Evolutionary conservation across 1,140 invertebrate species (phyloP), one percentile per base, ranked within the genome.

Genomic region (Notospermus geniculatus): DNA sequence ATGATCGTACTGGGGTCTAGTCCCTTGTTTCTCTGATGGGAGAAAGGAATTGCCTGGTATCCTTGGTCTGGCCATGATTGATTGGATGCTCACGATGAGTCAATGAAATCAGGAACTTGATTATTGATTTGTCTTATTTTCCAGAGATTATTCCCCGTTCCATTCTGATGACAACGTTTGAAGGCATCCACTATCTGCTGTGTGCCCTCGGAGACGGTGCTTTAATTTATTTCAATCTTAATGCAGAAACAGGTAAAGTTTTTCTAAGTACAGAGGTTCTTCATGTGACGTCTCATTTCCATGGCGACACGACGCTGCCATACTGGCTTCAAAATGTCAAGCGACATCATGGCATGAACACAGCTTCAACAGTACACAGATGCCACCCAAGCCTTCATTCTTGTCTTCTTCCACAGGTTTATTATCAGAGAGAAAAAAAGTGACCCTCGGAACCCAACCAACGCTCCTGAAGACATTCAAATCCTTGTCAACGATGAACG

Each of bases 391-490:
- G n/a, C n/a, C n/a, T n/a, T n/a, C n/a, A n/a, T n/a, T n/a, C n/a
- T n/a, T n/a, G n/a, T n/a, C n/a, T n/a, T n/a, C n/a, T n/a, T n/a
- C 64, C 54, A 4, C 25, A 79, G 74, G 77, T 36, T 65, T 57
- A 60, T 52, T 79, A 39, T 63, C 65, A 70, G 76, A 80, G 54
- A 72, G 82, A 74, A 75, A 79, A 71, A 84, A 84, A 58, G 87
- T 98, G 17, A 97, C 94, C 0, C 83, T 99, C 2, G 97, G 96
- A 30, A 99, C 96, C 0, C 95, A 98, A 78, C 96, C 97, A 2
- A 98, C 95, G 1, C 90, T 94, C 43, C 83, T 99, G 59, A 86
- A 89, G 66, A 94, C 92, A 19, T 99, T 99, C 66, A 86, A 88
- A 65, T 95, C 95, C 2, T 83, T 93, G 50, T 91, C 92, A 9